Evolutionary conservation across 2,888 invertebrate genomes (phyloP), one percentile per base, ranked within the genome.

Genomic region (Chelonus formosanus): DNA sequence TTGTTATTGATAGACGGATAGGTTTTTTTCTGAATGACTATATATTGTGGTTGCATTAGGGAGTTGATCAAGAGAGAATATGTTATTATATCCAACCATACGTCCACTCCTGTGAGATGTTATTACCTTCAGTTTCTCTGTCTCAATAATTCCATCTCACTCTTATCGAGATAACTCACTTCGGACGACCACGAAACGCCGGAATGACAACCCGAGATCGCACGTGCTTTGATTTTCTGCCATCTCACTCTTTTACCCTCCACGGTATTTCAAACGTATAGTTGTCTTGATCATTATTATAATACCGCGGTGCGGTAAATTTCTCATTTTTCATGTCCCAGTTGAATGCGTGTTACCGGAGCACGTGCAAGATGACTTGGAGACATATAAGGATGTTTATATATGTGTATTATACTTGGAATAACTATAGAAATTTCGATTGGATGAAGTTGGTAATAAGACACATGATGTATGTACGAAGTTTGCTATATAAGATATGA

Each of bases 41-140:
- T 34, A 40, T 40, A 40, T 40, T 5, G 40, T 31, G 36, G 57
- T 48, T 45, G 62, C 60, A 55, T 34, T 52, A 52, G 59, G 35
- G 43, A 56, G 50, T 60, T 60, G 48, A 47, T 44, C 61, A 67
- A 63, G 53, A 48, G 62, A 61, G 62, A 66, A 68, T 68, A 65
- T 61, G 60, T 70, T 68, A 70, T 67, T 62, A 20, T 20, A 68
- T 63, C 62, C 55, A 20, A 59, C 63, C 54, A 59, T 54, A 53
- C 65, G 63, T 58, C 56, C 58, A 48, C 67, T 47, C 45, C 54
- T 36, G 54, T 63, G 32, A 31, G 63, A 60, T 43, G 66, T 68
- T 63, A 63, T 68, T 63, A 66, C 60, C 55, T 62, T 54, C 55
- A 31, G 50, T 43, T 56, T 5, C 61, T 47, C 53, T 52, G 47